phyloP scores from a whole-genome alignment of 2,888 invertebrate genomes.

The Anodontia alba region DNA sequence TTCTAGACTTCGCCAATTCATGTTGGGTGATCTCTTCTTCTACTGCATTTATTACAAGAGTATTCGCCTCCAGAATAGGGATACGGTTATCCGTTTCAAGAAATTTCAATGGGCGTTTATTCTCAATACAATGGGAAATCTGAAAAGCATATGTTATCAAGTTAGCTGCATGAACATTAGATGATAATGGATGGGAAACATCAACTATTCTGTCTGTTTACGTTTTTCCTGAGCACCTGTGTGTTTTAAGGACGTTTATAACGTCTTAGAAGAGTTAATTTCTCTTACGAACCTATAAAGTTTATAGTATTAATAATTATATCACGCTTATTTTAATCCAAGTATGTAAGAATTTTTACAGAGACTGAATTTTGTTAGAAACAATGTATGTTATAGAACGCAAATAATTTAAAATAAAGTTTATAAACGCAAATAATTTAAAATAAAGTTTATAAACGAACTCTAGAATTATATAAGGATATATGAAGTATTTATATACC shows the following conservation, averaged over 20 bases:
- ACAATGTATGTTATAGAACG: no score
- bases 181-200: conserved; percentile 46
- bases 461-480: no score
- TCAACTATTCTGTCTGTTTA: conserved; percentile 31
- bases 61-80: background rate
- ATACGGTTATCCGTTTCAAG: background rate
- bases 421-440: no score
- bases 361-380: no score
- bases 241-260: conserved; percentile 2
- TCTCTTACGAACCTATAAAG: no score
- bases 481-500: no score
- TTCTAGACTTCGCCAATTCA: background rate
- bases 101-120: background rate
- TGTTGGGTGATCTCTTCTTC: conserved; percentile 30
- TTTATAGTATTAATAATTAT: no score
- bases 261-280: conserved; percentile 1
- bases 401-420: no score
- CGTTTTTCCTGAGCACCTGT: background rate
- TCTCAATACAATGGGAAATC: background rate
- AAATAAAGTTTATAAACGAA: no score
- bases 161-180: conserved; percentile 31
- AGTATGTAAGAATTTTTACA: no score
- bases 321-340: no score
- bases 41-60: background rate
- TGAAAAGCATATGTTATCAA: conserved; percentile 16